A percentile compares a stretch with the other conserved stretches of the same genome.
These are phyloP conservation scores for Picus viridis DNA, from an alignment of 2,797 vertebrate genomes.

Conservation along the genomic window DNA sequence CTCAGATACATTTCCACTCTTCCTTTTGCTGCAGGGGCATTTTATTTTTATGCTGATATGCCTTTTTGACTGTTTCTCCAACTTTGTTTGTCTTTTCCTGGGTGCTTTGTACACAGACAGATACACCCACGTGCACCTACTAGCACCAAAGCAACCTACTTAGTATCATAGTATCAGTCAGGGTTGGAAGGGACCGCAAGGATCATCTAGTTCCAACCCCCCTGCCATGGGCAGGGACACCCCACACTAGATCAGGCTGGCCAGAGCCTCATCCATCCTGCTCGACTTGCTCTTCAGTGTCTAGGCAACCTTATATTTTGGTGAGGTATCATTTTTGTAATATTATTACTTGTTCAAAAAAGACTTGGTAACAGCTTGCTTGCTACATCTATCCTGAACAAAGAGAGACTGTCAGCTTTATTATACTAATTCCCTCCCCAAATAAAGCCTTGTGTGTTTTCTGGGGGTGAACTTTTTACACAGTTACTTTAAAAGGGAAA, in stretches of 20 bases:
- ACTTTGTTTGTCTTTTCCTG: neutral
- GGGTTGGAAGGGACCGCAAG: no score
- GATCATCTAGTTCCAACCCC: no score
- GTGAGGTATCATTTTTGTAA: neutral
- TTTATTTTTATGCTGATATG: neutral
- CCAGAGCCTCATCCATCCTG: no score
- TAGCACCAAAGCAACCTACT: neutral
- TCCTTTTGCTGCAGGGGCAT: neutral
- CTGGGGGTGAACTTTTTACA: constrained; percentile 31
- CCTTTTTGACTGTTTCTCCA: neutral
- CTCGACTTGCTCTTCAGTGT: neutral
- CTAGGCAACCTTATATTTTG: neutral
- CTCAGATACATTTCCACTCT: neutral
- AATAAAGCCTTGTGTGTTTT: constrained; percentile 42
- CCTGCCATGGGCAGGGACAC: no score
- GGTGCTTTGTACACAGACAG: neutral
- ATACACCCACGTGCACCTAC: neutral
- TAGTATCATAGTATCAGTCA: no score
- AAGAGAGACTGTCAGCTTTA: constrained; percentile 44
- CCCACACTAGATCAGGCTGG: no score
- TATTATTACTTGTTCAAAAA: constrained; percentile 36
- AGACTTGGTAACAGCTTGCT: constrained; percentile 54
- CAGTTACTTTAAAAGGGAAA: constrained; percentile 50
- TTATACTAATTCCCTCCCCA: constrained; percentile 16
- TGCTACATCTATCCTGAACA: constrained; percentile 33